Percentiles rank a stretch among this genome's conserved stretches.
These are phyloP conservation scores for Typhlichthys eigenmanni DNA, from an alignment of 2,797 vertebrate species.

Conservation along the genomic window DNA sequence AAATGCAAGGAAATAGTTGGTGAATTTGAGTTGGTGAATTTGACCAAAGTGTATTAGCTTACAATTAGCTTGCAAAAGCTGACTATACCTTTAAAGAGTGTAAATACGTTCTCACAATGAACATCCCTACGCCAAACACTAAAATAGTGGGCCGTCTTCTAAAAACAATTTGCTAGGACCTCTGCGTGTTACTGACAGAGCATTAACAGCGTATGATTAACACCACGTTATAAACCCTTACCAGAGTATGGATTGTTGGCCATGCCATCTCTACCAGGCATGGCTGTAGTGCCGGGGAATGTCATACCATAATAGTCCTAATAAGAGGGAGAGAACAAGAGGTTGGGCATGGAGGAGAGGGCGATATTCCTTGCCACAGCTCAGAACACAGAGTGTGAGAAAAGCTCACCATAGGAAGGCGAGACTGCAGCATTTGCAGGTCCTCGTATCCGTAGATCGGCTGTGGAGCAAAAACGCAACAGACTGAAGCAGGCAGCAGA, in stretches of 20 bases:
- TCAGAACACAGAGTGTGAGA: neutral
- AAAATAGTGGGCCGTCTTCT: no score
- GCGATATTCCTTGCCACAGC: neutral
- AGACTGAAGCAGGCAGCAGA: neutral
- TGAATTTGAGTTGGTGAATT: no score
- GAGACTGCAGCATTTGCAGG: conserved; percentile 94
- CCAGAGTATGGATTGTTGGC: conserved; percentile 93
- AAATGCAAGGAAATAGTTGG: no score
- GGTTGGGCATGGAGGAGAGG: neutral
- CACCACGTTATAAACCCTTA: conserved; percentile 43
- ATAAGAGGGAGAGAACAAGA: conserved; percentile 2
- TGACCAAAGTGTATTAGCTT: no score
- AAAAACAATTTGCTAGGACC: no score
- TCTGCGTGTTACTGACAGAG: no score
- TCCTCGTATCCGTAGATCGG: conserved; percentile 98
- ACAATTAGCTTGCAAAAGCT: no score
- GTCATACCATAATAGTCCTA: conserved; percentile 98
- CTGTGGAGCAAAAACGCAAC: conserved; percentile 58
- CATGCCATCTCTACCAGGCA: conserved; percentile 91
- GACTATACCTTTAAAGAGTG: no score
- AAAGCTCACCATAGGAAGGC: conserved; percentile 90
- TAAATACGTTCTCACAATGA: no score
- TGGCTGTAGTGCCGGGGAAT: conserved; percentile 88
- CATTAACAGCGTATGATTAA: neutral
- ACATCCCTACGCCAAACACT: neutral